phyloP scores from a whole-genome alignment of 2,797 vertebrate species.

The Poecilia picta region DNA sequence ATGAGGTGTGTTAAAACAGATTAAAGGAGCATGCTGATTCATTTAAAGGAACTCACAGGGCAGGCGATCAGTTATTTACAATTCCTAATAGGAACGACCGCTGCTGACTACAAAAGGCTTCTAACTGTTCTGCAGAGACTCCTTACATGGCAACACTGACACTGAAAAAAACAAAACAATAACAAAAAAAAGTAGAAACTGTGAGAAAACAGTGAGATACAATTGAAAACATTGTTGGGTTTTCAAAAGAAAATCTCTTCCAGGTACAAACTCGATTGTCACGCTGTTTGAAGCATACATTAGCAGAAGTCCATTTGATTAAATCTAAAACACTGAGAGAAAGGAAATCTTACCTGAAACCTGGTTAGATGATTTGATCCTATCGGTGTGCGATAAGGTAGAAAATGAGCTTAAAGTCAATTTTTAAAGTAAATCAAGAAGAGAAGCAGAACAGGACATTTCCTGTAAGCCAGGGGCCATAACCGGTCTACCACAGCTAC shows the following conservation, averaged over 20 bases:
- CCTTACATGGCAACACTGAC: neutral
- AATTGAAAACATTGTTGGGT: neutral
- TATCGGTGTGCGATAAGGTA: neutral
- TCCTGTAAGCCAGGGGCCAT: neutral
- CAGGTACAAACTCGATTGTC: neutral
- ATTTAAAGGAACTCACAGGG: neutral
- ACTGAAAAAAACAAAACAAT: neutral
- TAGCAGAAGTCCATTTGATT: neutral
- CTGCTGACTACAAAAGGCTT: neutral
- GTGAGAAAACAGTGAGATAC: neutral
- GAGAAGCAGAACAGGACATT: neutral
- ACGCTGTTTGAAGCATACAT: neutral
- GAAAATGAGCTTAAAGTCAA: neutral
- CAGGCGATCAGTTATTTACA: slow-evolving; percentile 20
- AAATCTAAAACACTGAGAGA: neutral
- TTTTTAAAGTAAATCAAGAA: neutral
- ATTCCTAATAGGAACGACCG: neutral
- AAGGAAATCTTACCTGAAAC: neutral
- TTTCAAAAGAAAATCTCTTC: neutral
- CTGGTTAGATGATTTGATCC: neutral
- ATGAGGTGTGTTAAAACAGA: slow-evolving; percentile 16
- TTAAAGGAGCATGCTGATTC: slow-evolving; percentile 22
- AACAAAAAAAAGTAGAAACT: no score
- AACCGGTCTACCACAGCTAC: no score
- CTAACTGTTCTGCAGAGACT: neutral